phyloP scores from a whole-genome alignment of 2,888 invertebrate species.

The Heliconius ethilla region DNA sequence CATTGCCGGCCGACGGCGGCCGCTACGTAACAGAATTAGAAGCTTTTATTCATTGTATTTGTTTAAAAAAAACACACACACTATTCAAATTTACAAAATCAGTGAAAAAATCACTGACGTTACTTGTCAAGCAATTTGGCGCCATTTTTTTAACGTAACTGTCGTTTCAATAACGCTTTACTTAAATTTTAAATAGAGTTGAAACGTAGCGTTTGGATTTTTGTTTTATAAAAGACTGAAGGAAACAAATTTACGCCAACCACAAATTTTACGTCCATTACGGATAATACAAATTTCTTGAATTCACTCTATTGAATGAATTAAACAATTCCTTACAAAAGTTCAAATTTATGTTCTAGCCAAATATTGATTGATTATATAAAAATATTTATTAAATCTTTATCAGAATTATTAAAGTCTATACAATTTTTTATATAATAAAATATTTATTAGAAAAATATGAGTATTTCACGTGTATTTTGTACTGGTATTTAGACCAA shows the following conservation, averaged over 20 bases:
- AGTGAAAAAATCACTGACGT: not conserved
- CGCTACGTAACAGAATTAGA: constrained; percentile 8
- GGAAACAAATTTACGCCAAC: not conserved
- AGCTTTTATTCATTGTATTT: constrained; percentile 21
- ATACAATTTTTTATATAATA: not conserved
- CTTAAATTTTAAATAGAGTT: not conserved
- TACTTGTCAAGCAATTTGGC: not conserved
- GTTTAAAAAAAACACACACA: not conserved
- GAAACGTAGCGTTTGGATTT: not conserved
- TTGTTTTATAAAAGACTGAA: constrained; percentile 8
- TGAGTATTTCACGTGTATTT: constrained; percentile 20
- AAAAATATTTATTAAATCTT: constrained; percentile 15
- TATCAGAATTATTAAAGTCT: constrained; percentile 14
- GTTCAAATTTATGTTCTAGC: constrained; percentile 18
- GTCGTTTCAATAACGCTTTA: not conserved
- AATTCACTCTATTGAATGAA: constrained; percentile 7
- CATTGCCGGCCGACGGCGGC: constrained; percentile 25
- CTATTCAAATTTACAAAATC: not conserved
- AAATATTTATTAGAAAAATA: constrained; percentile 11
- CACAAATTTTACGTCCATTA: not conserved
- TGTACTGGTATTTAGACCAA: constrained; percentile 21
- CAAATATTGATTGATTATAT: constrained; percentile 14
- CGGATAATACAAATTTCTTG: not conserved
- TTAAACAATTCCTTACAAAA: not conserved
- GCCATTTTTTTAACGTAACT: not conserved